A percentile compares a stretch with the other conserved stretches of the same genome.
Conservation (phyloP, 2,888 invertebrate genomes). For the Clostera curtula region DNA sequence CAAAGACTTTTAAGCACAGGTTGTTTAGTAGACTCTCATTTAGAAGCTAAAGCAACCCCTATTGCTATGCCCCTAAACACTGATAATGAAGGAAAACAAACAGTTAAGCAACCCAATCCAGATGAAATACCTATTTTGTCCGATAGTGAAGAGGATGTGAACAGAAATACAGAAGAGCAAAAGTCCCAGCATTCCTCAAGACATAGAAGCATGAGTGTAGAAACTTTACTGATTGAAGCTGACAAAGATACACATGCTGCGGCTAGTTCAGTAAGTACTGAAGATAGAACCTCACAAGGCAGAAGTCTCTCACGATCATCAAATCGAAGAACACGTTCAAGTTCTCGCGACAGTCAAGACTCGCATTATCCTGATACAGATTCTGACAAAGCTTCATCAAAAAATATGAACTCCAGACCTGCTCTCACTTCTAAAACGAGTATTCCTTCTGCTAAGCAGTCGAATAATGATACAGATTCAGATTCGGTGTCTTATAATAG, state of each 20-base stretch:
- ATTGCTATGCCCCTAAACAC: slow-evolving; percentile 1
- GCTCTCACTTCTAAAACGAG: slow-evolving; percentile 13
- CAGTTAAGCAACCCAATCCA: slow-evolving; percentile 43
- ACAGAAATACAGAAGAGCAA: slow-evolving; percentile 17
- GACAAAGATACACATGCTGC: slow-evolving; percentile 26
- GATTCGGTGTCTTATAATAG: slow-evolving; percentile 58
- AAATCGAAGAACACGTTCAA: slow-evolving; percentile 39
- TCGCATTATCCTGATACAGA: slow-evolving; percentile 54
- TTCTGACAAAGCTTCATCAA: slow-evolving; percentile 29
- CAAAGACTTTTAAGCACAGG: slow-evolving; percentile 54
- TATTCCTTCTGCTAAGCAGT: slow-evolving; percentile 21
- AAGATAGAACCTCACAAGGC: slow-evolving; percentile 31
- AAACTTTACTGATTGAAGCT: slow-evolving; percentile 44
- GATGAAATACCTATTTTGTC: slow-evolving; percentile 54
- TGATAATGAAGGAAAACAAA: slow-evolving; percentile 15
- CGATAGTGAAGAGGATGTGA: slow-evolving; percentile 45
- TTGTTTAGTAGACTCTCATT: slow-evolving; percentile 57
- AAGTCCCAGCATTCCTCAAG: slow-evolving; percentile 18
- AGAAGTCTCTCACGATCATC: slow-evolving; percentile 42
- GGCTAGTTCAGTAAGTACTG: slow-evolving; percentile 35
- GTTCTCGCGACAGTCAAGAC: slow-evolving; percentile 48
- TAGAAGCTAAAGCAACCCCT: slow-evolving; percentile 17
- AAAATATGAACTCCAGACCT: slow-evolving; percentile 22
- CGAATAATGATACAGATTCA: slow-evolving; percentile 46
- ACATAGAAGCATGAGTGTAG: slow-evolving; percentile 46